Percentiles rank a stretch among this genome's conserved stretches.
phyloP scores from a whole-genome alignment of 2,797 vertebrate species.

The Odontamblyopus rebecca region DNA sequence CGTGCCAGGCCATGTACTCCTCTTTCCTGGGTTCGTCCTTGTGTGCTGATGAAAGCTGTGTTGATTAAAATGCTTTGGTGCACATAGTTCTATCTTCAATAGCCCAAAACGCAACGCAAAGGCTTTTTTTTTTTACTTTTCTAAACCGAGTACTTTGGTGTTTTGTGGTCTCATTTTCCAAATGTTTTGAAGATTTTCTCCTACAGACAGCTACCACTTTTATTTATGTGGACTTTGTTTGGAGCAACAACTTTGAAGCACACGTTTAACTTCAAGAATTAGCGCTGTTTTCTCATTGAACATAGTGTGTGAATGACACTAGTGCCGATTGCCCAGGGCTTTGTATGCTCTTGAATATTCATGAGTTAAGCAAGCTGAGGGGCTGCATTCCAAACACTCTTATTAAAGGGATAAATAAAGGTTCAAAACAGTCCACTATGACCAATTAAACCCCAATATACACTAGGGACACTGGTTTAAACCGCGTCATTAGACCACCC shows the following conservation, averaged over 20 bases:
- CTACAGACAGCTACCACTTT: neutral
- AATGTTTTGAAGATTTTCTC: too few species aligned
- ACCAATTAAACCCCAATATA: constrained; percentile 33
- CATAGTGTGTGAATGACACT: constrained; percentile 56
- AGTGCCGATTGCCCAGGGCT: constrained; percentile 49
- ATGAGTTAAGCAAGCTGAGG: constrained; percentile 39
- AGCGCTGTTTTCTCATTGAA: constrained; percentile 40
- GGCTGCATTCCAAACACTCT: constrained; percentile 20
- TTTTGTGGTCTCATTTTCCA: too few species aligned
- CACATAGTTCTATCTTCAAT: too few species aligned
- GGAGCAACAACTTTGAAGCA: constrained; percentile 28
- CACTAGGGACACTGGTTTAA: constrained; percentile 60
- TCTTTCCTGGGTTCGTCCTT: too few species aligned
- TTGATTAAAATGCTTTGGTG: too few species aligned
- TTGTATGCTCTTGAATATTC: constrained; percentile 52
- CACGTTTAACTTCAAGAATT: constrained; percentile 45
- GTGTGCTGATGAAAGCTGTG: too few species aligned
- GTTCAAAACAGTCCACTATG: constrained; percentile 29
- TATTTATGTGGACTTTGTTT: constrained; percentile 41
- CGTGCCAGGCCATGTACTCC: too few species aligned
- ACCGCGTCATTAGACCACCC: constrained; percentile 46
- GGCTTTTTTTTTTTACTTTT: too few species aligned
- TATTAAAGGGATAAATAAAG: constrained; percentile 6
- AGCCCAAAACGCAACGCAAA: too few species aligned
- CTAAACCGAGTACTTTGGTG: too few species aligned